phyloP scores from a whole-genome alignment of 1,140 invertebrate species.

The Neodiprion pinetum region DNA sequence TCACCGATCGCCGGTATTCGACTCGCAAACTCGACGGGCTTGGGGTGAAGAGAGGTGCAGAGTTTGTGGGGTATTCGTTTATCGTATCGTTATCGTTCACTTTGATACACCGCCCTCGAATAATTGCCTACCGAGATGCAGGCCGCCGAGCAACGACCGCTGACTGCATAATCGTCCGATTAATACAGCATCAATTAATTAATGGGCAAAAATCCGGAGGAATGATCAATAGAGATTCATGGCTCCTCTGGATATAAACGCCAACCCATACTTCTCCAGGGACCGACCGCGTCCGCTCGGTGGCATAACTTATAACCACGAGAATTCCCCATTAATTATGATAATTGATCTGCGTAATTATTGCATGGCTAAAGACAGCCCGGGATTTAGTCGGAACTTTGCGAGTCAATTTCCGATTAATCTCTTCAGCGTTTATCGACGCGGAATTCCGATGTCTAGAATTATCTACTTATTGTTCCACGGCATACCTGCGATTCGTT shows the following conservation, averaged over 20 bases:
- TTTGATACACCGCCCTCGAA: not conserved
- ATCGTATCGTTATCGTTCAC: slow-evolving; percentile 1
- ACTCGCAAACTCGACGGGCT: not conserved
- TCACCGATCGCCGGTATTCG: not conserved
- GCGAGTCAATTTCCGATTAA: not conserved
- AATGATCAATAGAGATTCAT: slow-evolving; percentile 28
- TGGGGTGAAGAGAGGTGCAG: not conserved
- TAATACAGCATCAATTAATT: slow-evolving; percentile 32
- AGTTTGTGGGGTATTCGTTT: not conserved
- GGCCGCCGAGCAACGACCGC: not conserved
- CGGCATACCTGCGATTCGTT: too few relatives aligned
- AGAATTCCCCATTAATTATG: slow-evolving; percentile 31
- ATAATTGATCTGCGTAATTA: slow-evolving; percentile 31
- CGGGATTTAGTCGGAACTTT: not conserved
- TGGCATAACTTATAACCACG: slow-evolving; percentile 16
- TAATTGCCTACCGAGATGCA: not conserved
- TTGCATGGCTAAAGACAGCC: slow-evolving; percentile 7
- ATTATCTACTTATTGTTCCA: too few relatives aligned
- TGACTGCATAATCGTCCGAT: slow-evolving; percentile 22
- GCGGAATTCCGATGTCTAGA: too few relatives aligned
- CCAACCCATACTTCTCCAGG: slow-evolving; percentile 1
- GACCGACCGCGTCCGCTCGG: not conserved
- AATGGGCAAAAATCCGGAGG: slow-evolving; percentile 25
- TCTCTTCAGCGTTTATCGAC: not conserved
- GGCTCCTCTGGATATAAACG: not conserved